Base-by-base conservation (phyloP, 2,113 vertebrate species). In the Taurulus bubalis region DNA sequence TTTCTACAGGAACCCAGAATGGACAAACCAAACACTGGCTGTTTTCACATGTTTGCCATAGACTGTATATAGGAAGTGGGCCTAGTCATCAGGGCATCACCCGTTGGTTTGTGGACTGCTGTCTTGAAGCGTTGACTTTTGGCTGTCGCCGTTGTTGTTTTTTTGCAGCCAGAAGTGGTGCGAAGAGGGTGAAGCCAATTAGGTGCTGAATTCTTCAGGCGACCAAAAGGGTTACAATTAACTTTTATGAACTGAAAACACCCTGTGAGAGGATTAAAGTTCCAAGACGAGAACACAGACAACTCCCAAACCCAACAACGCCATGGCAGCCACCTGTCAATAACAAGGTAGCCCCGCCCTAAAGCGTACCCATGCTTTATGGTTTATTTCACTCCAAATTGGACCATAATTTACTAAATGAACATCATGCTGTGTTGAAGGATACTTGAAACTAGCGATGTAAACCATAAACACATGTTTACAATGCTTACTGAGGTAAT, bases 391-490 rank as follows among this genome's bases (percentile, higher is more conserved):
- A 11, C 53, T 55, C 4, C 18, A 22, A 22, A 51, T 51, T 8
- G 20, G 7, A 22, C n/a, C n/a, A 26, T 5, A 24, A 55, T 26
- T 12, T 55, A 55, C n/a, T 49, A 4, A 55, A 55, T 55, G n/a
- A 55, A 55, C n/a, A 55, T 55, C 53, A 55, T 26, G 53, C 53
- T 55, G 53, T 55, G 11, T 55, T 55, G 53, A 55, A 55, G n/a
- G 12, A 24, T 22, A 20, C 40, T 42, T 42, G 40, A 42, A 42
- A 49, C 45, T 49, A 6, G 45, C 1, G 16, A 49, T 49, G 20
- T 18, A 49, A 15, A 49, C 18, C 47, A 49, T 49, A 20, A 49
- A 20, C 47, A 8, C 47, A 49, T 49, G 47, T 49, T 49, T 49
- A 49, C 47, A 20, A 49, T 20, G 47, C 20, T 51, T 24, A 55